A percentile compares a stretch with the other conserved stretches of the same genome.
Evolutionary conservation across 2,797 vertebrate species (phyloP).

Genomic region (Eulemur rubriventer): DNA sequence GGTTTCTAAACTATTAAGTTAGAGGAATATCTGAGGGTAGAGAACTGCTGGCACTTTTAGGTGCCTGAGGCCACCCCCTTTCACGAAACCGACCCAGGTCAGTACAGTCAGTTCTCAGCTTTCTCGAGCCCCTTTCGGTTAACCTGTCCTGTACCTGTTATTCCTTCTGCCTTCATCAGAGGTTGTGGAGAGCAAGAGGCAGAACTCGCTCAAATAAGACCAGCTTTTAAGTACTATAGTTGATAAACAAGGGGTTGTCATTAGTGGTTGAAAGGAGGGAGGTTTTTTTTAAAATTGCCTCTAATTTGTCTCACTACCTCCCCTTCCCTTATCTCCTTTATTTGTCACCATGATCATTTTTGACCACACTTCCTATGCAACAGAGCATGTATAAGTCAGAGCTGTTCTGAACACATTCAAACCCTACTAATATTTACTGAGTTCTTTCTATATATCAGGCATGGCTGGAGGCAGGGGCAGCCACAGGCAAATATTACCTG

Average conservation of each 20-base stretch:
- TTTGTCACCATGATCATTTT: background rate
- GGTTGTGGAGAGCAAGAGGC: background rate
- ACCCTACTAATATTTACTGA: background rate
- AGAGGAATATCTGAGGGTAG: background rate
- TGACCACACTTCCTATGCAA: background rate
- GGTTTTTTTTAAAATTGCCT: background rate
- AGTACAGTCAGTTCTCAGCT: background rate
- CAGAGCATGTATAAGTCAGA: background rate
- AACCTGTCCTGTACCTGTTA: background rate
- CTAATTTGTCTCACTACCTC: background rate
- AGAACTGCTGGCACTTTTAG: background rate
- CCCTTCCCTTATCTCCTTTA: background rate
- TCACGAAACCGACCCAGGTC: background rate
- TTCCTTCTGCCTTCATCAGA: background rate
- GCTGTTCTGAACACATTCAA: background rate
- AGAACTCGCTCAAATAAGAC: background rate
- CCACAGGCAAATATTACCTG: background rate
- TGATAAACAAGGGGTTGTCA: background rate
- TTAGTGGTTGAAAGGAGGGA: conserved; percentile 5
- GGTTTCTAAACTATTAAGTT: conserved; percentile 28
- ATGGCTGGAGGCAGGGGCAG: background rate
- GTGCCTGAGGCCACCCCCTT: background rate
- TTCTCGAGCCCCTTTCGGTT: background rate
- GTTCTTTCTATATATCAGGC: background rate
- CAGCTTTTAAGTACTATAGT: background rate